Conservation (phyloP, 2,797 vertebrate species). For the Naso thynnoides region DNA sequence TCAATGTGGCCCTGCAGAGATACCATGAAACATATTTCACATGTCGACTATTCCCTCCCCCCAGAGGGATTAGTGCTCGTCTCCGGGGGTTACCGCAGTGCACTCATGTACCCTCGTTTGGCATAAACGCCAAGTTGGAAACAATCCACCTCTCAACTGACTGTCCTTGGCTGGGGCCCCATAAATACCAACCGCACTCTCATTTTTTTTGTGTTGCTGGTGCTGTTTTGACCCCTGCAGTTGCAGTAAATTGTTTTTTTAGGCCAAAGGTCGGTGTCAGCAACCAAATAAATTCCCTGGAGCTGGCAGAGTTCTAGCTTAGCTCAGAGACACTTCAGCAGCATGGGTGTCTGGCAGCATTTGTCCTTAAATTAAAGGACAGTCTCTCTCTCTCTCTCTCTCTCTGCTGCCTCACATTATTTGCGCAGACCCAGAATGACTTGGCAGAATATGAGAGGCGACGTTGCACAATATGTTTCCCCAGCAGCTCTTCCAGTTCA, state of each 20-base stretch:
- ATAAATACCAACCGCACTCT: conserved; percentile 38
- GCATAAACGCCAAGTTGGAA: conserved; percentile 55
- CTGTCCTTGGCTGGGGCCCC: conserved; percentile 30
- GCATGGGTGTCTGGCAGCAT: neutral
- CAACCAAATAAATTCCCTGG: conserved; percentile 16
- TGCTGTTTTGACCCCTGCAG: conserved; percentile 13
- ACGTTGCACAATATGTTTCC: conserved; percentile 41
- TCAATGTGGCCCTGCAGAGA: conserved; percentile 69
- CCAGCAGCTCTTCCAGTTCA: conserved; percentile 26
- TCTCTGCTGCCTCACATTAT: conserved; percentile 18
- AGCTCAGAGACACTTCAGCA: conserved; percentile 5
- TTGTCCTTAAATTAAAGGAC: conserved; percentile 17
- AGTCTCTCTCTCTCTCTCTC: conserved; percentile 29
- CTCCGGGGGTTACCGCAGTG: conserved; percentile 63
- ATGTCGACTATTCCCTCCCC: conserved; percentile 43
- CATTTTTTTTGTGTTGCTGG: conserved; percentile 8
- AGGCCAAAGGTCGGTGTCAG: conserved; percentile 30
- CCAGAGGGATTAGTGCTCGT: conserved; percentile 63
- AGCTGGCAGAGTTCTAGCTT: neutral
- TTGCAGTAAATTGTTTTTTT: conserved; percentile 36
- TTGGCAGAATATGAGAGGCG: conserved; percentile 33
- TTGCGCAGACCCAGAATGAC: conserved; percentile 26
- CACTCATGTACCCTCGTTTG: conserved; percentile 54
- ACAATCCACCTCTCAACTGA: conserved; percentile 40
- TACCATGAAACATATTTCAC: conserved; percentile 64